phyloP scores from a whole-genome alignment of 1,140 invertebrate species.

The Anadara kagoshimensis region DNA sequence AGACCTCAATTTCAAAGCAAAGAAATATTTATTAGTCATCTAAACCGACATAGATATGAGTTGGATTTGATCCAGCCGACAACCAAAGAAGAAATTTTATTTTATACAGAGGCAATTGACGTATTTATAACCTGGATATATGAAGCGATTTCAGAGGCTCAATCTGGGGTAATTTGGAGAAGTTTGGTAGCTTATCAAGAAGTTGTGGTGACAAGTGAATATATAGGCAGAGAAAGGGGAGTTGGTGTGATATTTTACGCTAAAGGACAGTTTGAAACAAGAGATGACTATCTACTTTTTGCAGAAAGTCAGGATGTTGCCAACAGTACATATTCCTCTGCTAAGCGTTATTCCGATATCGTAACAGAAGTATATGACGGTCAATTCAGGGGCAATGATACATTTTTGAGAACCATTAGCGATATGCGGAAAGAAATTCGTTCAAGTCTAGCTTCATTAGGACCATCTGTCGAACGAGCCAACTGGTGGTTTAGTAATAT shows the following conservation, averaged over 20 bases:
- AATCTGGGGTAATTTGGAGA: constrained; percentile 40
- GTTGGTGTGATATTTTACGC: constrained; percentile 49
- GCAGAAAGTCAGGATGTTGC: constrained; percentile 51
- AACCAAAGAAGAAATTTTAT: constrained; percentile 18
- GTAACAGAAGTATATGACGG: constrained; percentile 38
- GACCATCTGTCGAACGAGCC: constrained; percentile 33
- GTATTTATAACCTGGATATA: constrained; percentile 39
- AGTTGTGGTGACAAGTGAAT: constrained; percentile 46
- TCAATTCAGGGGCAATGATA: constrained; percentile 14
- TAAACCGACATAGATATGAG: constrained; percentile 44
- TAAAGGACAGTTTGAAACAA: constrained; percentile 39
- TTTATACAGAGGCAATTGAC: constrained; percentile 34
- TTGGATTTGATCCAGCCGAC: constrained; percentile 15
- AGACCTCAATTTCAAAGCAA: constrained; percentile 48
- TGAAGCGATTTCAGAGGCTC: constrained; percentile 11
- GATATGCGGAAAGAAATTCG: constrained; percentile 37
- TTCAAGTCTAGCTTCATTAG: constrained; percentile 13
- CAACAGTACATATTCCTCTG: constrained; percentile 48
- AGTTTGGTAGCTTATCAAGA: constrained; percentile 51
- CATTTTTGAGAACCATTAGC: background rate
- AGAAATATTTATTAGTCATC: constrained; percentile 46
- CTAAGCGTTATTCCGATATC: constrained; percentile 49
- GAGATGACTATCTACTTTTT: constrained; percentile 53
- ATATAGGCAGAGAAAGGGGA: constrained; percentile 50
- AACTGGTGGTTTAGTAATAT: constrained; percentile 49